Percentiles rank a stretch among this genome's conserved stretches.
phyloP scores from a whole-genome alignment of 2,797 vertebrate species.

The Antrozous pallidus region DNA sequence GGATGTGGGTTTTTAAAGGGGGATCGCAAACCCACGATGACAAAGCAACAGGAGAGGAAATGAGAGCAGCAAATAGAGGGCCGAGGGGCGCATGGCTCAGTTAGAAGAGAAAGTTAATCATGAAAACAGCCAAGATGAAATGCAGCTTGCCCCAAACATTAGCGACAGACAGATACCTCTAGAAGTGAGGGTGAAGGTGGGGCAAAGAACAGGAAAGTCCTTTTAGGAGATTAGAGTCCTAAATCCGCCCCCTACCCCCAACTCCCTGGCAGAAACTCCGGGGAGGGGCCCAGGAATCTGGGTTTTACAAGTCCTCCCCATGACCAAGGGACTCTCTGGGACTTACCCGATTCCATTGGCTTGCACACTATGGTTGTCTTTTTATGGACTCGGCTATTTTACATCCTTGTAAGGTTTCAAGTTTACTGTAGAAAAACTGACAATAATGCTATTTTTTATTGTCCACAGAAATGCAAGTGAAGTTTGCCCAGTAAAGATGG shows the following conservation, averaged over 20 bases:
- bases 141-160: background rate
- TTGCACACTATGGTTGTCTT: background rate
- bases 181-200: background rate
- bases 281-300: background rate
- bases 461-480: background rate
- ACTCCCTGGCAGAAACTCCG: background rate
- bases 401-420: background rate
- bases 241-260: background rate
- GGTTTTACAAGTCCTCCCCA: background rate
- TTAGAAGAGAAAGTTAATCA: background rate
- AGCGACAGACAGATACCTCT: background rate
- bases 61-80: background rate
- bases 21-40: background rate
- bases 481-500: background rate
- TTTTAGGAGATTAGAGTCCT: background rate
- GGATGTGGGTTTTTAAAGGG: background rate
- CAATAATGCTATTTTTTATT: background rate
- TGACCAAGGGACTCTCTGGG: background rate
- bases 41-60: background rate
- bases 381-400: background rate
- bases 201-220: background rate
- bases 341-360: background rate
- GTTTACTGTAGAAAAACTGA: slow-evolving; percentile 6
- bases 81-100: background rate
- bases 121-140: background rate